Evolutionary conservation across 2,888 invertebrate genomes (phyloP).

Genomic region (Agriotes lineatus): DNA sequence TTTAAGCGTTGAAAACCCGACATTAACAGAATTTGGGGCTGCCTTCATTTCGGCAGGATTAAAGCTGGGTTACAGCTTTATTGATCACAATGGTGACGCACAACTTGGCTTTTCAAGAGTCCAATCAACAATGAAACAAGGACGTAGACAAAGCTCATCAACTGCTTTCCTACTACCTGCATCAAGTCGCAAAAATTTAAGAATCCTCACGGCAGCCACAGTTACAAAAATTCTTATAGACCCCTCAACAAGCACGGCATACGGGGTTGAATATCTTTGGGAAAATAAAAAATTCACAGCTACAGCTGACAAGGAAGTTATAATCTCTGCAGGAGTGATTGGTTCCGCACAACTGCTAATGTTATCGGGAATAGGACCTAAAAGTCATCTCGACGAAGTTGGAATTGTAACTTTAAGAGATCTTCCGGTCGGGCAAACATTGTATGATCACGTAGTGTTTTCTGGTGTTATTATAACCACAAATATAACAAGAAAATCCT

Average conservation of each 20-base stretch:
- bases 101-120: background rate
- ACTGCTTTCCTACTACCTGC: background rate
- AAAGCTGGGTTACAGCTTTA: background rate
- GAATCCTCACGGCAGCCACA: slow-evolving; percentile 58
- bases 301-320: slow-evolving; percentile 80
- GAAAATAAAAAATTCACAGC: slow-evolving; percentile 65
- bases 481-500: too few relatives aligned
- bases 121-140: background rate
- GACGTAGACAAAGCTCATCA: background rate
- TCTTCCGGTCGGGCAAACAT: slow-evolving; percentile 5
- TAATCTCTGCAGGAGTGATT: slow-evolving; percentile 89
- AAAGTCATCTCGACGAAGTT: background rate
- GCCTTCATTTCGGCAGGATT: background rate
- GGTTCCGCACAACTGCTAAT: slow-evolving; percentile 90
- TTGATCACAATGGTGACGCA: background rate
- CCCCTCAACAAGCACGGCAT: slow-evolving; percentile 71
- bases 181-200: background rate
- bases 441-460: slow-evolving; percentile 1
- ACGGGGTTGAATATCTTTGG: slow-evolving; percentile 75
- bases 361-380: slow-evolving; percentile 80
- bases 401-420: background rate
- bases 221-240: slow-evolving; percentile 78
- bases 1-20: background rate
- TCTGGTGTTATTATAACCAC: background rate
- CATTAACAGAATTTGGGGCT: background rate